Percentiles rank a stretch among this genome's conserved stretches.
These are phyloP conservation scores for Nysson spinosus DNA, from an alignment of 2,888 invertebrate genomes.

Conservation along the genomic window DNA sequence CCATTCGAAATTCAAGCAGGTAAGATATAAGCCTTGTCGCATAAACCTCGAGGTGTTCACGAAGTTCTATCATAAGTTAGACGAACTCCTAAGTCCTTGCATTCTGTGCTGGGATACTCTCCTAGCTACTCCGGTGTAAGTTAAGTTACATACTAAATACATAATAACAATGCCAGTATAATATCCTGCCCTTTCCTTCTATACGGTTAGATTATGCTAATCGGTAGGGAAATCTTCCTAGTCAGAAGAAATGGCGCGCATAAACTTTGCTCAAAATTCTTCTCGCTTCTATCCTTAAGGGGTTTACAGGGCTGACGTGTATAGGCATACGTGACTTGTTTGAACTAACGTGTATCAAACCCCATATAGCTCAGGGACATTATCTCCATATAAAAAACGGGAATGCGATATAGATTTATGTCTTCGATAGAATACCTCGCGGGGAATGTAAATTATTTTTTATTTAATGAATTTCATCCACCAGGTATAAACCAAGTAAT, in stretches of 20 bases:
- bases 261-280: conserved; percentile 30
- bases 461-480: too few species aligned
- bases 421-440: too few species aligned
- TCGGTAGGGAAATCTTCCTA: conserved; percentile 35
- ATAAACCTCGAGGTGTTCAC: conserved; percentile 39
- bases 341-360: conserved; percentile 16
- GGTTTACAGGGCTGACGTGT: conserved; percentile 28
- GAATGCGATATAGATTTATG: too few species aligned
- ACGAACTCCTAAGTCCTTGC: conserved; percentile 41
- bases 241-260: conserved; percentile 26
- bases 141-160: conserved; percentile 50
- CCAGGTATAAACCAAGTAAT: too few species aligned
- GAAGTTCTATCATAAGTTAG: conserved; percentile 56
- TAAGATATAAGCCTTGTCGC: conserved; percentile 18
- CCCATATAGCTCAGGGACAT: too few species aligned
- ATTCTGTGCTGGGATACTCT: conserved; percentile 33
- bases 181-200: neutral
- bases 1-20: conserved; percentile 17
- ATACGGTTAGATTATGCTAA: conserved; percentile 48
- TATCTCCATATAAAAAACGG: too few species aligned
- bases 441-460: too few species aligned
- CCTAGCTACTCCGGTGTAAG: conserved; percentile 27
- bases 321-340: conserved; percentile 39
- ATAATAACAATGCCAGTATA: conserved; percentile 43
- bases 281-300: conserved; percentile 27